Evolutionary conservation across 2,888 invertebrate genomes (phyloP), one percentile per base, ranked within the genome.

Genomic region (Noctua fimbriata): DNA sequence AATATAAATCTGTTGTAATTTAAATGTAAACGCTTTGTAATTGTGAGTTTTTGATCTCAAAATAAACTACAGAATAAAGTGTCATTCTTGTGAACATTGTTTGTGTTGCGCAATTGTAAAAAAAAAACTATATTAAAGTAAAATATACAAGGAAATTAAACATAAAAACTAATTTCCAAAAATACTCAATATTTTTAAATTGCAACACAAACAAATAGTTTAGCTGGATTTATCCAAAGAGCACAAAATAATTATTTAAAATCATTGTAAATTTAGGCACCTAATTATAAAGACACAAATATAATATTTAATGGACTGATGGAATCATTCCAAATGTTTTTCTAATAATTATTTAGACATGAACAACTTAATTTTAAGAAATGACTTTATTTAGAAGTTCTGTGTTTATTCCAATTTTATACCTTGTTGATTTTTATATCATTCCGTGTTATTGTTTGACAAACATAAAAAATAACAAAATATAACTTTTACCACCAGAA

Each of bases 1-100:
- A 72, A 78, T 60, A 75, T 73, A 66, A 73, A 65, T 74, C 60
- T 78, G 65, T 78, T 84, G 63, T 73, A 70, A 69, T 76, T 66
- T 78, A 72, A 75, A 73, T 85, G 78, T 88, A 82, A 91, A 92
- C 82, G 90, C 91, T 93, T 92, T 90, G 90, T 92, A 87, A 87
- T 88, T 92, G 93, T 94, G 93, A 92, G 93, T 93, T 93, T 91
- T 92, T 94, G 94, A 95, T 95, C 94, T 95, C 94, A 94, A 90
- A 86, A 79, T 92, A 85, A 87, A 90, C 76, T 88, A 85, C 84
- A 79, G 69, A 88, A 78, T 83, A 84, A 87, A 85, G 80, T 83
- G 79, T 77, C 72, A 87, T 81, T 76, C 60, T 76, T 76, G 76
- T 75, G 49, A 84, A 76, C 83, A 76, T 78, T 78, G 78, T 74